A percentile compares a stretch with the other conserved stretches of the same genome.
These are phyloP conservation scores for Diarsia rubi DNA, from an alignment of 2,888 invertebrate genomes.

Conservation along the genomic window DNA sequence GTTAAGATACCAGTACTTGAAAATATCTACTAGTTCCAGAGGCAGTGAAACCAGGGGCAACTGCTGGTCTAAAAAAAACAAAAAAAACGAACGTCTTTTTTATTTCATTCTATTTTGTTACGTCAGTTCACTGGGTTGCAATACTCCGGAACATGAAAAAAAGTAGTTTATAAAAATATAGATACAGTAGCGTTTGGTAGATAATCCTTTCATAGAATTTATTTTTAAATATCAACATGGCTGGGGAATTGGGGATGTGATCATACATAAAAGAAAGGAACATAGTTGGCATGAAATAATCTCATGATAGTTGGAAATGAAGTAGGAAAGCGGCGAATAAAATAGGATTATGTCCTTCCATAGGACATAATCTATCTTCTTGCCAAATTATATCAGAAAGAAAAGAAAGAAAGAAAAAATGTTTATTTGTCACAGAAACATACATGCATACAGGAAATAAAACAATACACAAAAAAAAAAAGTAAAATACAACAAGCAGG, in stretches of 20 bases:
- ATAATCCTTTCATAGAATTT: not conserved
- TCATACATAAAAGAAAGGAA: not conserved
- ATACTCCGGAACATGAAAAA: not conserved
- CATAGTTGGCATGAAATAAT: not conserved
- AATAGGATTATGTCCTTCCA: too few species aligned
- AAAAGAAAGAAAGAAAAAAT: too few species aligned
- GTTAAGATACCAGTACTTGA: too few species aligned
- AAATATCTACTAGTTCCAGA: too few species aligned
- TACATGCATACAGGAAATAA: too few species aligned
- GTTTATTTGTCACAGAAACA: too few species aligned
- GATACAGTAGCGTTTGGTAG: not conserved
- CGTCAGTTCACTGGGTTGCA: not conserved
- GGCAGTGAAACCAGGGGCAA: not conserved
- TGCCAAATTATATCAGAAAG: too few species aligned
- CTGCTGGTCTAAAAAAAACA: not conserved
- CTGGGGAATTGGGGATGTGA: not conserved
- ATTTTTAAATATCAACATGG: not conserved
- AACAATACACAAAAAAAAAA: too few species aligned
- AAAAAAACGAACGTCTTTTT: constrained; percentile 3
- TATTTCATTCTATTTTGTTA: not conserved
- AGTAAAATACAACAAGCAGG: too few species aligned
- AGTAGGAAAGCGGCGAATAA: not conserved
- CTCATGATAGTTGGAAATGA: not conserved
- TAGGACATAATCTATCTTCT: too few species aligned
- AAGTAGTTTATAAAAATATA: not conserved